Evolutionary conservation across 2,113 vertebrate genomes (phyloP).

Genomic region (Tyto alba): DNA sequence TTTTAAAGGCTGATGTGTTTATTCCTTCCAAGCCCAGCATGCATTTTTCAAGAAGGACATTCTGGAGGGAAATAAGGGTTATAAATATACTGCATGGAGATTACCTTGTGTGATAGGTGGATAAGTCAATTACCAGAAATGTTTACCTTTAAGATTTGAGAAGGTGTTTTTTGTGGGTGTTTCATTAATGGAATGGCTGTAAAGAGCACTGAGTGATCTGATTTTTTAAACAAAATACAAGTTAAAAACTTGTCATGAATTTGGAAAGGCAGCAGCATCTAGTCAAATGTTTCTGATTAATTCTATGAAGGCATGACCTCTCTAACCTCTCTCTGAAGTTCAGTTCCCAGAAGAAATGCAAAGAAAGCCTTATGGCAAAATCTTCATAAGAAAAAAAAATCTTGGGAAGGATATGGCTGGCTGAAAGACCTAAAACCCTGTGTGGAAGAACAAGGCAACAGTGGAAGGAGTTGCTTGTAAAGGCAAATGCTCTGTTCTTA

Average conservation of each 20-base stretch:
- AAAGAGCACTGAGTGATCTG: not conserved
- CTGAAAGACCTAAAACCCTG: not conserved
- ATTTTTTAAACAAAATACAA: not conserved
- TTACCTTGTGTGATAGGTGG: not conserved
- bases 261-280: not conserved
- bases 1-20: not conserved
- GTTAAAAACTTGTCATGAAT: not conserved
- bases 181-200: not conserved
- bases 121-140: not conserved
- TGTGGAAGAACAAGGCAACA: not conserved
- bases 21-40: not conserved
- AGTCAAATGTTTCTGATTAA: not conserved
- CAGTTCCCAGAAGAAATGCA: not conserved
- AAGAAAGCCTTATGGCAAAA: not conserved
- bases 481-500: not conserved
- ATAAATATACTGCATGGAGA: not conserved
- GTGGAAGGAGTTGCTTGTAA: not conserved
- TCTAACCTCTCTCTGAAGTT: not conserved
- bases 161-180: rapidly evolving
- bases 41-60: not conserved
- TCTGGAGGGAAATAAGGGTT: not conserved
- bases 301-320: not conserved
- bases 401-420: not conserved
- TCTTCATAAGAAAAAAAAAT: not conserved
- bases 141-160: not conserved